phyloP scores from a whole-genome alignment of 2,888 invertebrate genomes.

The Drymonia ruficornis region DNA sequence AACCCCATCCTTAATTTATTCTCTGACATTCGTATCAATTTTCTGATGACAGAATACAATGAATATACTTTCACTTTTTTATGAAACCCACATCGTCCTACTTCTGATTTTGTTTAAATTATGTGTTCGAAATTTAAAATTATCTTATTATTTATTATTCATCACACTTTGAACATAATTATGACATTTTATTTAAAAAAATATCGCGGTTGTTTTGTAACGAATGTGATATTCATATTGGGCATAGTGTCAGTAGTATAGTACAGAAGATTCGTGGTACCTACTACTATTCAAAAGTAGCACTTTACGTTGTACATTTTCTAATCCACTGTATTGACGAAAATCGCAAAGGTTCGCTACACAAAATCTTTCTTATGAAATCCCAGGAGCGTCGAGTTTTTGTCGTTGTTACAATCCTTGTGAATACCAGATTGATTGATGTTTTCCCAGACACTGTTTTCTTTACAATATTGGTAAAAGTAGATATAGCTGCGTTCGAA shows the following conservation, averaged over 20 bases:
- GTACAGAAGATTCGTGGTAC: too few relatives aligned
- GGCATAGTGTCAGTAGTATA: too few relatives aligned
- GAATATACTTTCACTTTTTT: constrained; percentile 11
- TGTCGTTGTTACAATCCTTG: background rate
- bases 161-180: too few relatives aligned
- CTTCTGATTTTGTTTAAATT: too few relatives aligned
- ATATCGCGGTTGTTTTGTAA: too few relatives aligned
- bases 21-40: constrained; percentile 30
- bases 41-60: constrained; percentile 13
- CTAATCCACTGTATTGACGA: background rate
- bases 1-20: constrained; percentile 31
- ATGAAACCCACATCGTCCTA: too few relatives aligned
- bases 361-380: background rate
- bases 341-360: background rate
- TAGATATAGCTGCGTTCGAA: background rate
- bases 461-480: background rate
- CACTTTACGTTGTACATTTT: background rate
- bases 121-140: too few relatives aligned
- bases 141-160: too few relatives aligned
- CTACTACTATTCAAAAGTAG: too few relatives aligned
- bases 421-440: constrained; percentile 4
- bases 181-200: too few relatives aligned
- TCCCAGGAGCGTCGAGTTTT: constrained; percentile 1
- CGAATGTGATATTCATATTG: too few relatives aligned
- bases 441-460: constrained; percentile 2